phyloP scores from a whole-genome alignment of 2,797 vertebrate genomes.

The Fringilla coelebs region DNA sequence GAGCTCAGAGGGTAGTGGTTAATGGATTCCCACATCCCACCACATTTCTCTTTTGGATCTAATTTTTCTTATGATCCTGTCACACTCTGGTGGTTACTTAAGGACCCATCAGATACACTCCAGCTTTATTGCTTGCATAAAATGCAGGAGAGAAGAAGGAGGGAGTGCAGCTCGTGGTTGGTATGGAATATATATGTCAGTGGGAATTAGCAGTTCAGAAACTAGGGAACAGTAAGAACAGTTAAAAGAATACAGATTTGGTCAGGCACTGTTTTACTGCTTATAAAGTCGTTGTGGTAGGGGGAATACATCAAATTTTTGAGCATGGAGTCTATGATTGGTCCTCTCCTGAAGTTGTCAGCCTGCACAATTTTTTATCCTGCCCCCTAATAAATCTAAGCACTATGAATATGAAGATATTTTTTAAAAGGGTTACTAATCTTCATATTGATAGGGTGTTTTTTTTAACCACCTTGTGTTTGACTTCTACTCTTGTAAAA shows the following conservation, averaged over 20 bases:
- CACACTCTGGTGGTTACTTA: neutral
- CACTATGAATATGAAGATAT: neutral
- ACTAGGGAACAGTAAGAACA: neutral
- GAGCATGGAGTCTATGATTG: neutral
- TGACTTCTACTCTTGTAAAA: neutral
- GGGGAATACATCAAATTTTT: neutral
- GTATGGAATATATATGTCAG: neutral
- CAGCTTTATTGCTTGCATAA: neutral
- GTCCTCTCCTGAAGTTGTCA: neutral
- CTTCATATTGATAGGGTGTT: accelerated
- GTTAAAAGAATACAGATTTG: neutral
- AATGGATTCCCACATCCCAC: neutral
- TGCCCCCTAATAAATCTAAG: neutral
- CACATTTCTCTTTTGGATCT: neutral
- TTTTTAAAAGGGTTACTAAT: neutral
- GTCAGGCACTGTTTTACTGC: neutral
- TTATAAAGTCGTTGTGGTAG: neutral
- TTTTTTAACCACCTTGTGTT: neutral
- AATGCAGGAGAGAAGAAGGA: neutral
- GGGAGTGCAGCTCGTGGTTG: neutral
- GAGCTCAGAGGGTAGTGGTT: neutral
- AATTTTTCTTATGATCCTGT: neutral
- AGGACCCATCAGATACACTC: neutral
- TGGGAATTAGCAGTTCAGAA: neutral
- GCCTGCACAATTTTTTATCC: neutral